A percentile compares a stretch with the other conserved stretches of the same genome.
These are phyloP conservation scores for Zeugodacus cucurbitae DNA, from an alignment of 1,140 invertebrate species.

Conservation along the genomic window DNA sequence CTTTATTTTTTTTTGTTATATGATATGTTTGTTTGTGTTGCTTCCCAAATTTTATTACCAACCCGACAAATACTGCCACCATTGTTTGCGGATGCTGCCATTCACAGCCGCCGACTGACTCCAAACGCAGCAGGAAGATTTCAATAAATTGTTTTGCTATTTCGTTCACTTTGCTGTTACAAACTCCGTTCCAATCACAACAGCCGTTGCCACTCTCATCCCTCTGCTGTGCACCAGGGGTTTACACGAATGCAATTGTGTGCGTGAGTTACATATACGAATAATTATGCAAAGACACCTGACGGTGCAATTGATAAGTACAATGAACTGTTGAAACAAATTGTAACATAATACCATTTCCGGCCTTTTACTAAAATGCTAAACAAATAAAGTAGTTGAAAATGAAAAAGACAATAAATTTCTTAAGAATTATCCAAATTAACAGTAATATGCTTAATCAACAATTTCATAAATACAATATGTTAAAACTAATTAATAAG, in stretches of 20 bases:
- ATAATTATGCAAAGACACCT: no score
- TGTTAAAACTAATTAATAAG: no score
- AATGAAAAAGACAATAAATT: no score
- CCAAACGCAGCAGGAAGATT: neutral
- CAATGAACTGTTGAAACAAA: no score
- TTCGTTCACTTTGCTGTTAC: neutral
- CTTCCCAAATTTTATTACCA: neutral
- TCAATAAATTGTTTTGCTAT: neutral
- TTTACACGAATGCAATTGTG: neutral
- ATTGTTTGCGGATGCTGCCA: slow-evolving; percentile 10
- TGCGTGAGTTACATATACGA: no score
- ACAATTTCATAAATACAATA: no score
- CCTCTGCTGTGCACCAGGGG: neutral
- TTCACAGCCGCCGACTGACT: neutral
- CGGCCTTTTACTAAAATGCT: no score
- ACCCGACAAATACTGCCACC: neutral
- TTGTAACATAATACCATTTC: no score
- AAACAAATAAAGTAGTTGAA: no score
- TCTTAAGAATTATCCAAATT: no score
- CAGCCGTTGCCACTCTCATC: neutral
- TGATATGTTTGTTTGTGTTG: neutral
- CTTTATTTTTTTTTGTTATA: neutral
- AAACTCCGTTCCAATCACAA: neutral
- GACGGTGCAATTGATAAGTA: no score
- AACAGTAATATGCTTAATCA: no score